These are phyloP conservation scores for Phalacrocorax carbo DNA, from an alignment of 2,113 vertebrate species.

Conservation along the genomic window DNA sequence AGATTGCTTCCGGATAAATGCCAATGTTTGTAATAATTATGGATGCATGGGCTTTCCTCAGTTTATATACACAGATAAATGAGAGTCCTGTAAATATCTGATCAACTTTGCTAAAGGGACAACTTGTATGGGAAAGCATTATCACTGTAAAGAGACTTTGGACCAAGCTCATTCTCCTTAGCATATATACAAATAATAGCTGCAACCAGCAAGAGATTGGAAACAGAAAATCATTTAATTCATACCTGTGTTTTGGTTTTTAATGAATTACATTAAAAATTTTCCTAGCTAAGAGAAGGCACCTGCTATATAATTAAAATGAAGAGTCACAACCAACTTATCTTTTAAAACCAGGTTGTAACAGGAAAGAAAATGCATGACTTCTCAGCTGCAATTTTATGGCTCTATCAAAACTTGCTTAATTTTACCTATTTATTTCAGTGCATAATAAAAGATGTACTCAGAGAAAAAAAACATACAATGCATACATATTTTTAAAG, in stretches of 20 bases:
- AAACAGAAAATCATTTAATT: slow-evolving; percentile 4
- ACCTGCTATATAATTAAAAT: slow-evolving; percentile 51
- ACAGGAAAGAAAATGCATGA: slow-evolving; percentile 30
- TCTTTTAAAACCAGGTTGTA: slow-evolving; percentile 31
- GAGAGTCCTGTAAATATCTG: not conserved
- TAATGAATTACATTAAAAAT: not conserved
- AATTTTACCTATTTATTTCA: slow-evolving; percentile 34
- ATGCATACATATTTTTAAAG: slow-evolving; percentile 9
- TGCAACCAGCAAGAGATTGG: not conserved
- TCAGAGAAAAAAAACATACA: not conserved
- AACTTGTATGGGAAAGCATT: not conserved
- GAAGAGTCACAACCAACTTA: slow-evolving; percentile 20
- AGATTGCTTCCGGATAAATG: not conserved
- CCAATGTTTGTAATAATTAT: not conserved
- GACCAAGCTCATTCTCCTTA: not conserved
- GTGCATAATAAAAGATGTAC: not conserved
- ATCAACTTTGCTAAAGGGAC: not conserved
- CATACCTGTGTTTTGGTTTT: slow-evolving; percentile 1
- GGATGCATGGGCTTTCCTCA: not conserved
- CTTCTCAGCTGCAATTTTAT: slow-evolving; percentile 2
- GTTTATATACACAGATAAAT: not conserved
- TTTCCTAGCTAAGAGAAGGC: slow-evolving; percentile 10
- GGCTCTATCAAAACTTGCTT: not conserved
- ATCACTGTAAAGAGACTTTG: not conserved
- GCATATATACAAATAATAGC: slow-evolving; percentile 12